Conservation (phyloP, 2,797 vertebrate genomes). For the Anas georgica region DNA sequence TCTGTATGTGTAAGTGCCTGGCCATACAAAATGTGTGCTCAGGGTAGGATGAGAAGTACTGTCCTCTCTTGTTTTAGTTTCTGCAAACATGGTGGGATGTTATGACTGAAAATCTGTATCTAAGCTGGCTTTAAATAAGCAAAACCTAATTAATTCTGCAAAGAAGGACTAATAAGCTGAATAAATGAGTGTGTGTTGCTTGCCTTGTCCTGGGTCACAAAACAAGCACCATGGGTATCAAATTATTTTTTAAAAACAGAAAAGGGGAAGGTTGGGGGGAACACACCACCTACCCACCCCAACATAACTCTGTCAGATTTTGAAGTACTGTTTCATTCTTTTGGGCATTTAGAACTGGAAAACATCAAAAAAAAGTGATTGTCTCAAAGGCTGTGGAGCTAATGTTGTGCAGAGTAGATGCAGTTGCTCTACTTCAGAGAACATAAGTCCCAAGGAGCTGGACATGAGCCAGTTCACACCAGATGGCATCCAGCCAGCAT, state of each 20-base stretch:
- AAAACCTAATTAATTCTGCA: not conserved
- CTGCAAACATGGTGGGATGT: not conserved
- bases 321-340: constrained; percentile 27
- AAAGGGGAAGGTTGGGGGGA: not conserved
- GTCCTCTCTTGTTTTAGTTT: not conserved
- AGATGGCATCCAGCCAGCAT: not conserved
- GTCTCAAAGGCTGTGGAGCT: not conserved
- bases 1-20: accelerated
- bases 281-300: not conserved
- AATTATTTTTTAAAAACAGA: not conserved
- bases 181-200: not conserved
- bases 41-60: not conserved
- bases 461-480: not conserved
- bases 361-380: not conserved
- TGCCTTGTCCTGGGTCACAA: not conserved
- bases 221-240: not conserved
- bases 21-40: not conserved
- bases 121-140: not conserved
- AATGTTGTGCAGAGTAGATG: not conserved
- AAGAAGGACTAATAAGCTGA: not conserved
- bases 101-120: not conserved
- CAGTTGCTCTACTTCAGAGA: not conserved
- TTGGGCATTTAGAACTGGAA: not conserved
- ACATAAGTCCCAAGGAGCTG: not conserved
- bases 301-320: not conserved